Conservation (phyloP, 92 coral and sea anemone genomes). For the Zoanthus sansibaricus region DNA sequence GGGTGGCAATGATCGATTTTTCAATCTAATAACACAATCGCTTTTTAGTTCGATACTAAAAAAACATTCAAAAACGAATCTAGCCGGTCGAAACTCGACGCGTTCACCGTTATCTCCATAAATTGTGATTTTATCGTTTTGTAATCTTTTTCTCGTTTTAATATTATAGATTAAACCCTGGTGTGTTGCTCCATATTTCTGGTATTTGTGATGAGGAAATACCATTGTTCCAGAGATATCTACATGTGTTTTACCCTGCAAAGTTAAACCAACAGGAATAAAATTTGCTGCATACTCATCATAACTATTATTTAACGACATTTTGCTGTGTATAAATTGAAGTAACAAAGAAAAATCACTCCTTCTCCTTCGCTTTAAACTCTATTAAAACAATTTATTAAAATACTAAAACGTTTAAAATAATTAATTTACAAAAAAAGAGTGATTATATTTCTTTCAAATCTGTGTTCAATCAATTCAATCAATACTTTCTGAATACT, state of each 20-base stretch:
- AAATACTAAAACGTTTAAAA: too few species aligned
- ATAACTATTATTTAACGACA: neutral
- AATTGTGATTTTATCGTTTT: neutral
- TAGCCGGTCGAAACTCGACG: neutral
- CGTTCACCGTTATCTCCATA: neutral
- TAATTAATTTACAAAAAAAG: too few species aligned
- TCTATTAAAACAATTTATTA: too few species aligned
- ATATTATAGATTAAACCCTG: neutral
- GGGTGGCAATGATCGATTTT: neutral
- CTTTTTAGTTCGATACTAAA: neutral
- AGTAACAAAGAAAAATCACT: too few species aligned
- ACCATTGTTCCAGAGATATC: slow-evolving; percentile 6
- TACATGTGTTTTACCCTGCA: neutral
- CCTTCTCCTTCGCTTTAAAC: neutral
- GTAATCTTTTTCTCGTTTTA: neutral
- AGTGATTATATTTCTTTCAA: too few species aligned
- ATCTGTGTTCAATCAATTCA: too few species aligned
- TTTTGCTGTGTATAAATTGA: neutral
- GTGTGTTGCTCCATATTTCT: slow-evolving; percentile 9
- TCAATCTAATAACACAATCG: neutral
- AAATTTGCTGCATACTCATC: neutral
- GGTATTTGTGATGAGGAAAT: slow-evolving; percentile 7
- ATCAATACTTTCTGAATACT: too few species aligned
- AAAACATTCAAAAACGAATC: neutral
- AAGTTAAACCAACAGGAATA: neutral